Base-by-base conservation (phyloP, 2,888 invertebrate species). In the Amblyjoppa proteus region DNA sequence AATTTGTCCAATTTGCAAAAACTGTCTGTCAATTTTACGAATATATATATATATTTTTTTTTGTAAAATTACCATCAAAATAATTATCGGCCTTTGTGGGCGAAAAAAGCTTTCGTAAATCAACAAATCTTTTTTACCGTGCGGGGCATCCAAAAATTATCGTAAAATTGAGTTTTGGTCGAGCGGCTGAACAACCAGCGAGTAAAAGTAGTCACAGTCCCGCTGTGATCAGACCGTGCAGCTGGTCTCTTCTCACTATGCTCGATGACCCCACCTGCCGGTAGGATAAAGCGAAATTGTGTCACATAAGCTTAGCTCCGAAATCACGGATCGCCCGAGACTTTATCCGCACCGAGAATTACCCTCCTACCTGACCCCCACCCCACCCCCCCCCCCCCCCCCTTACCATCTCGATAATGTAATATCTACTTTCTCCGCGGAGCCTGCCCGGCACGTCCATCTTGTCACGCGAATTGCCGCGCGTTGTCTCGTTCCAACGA, bases 391-490 rank as follows among this genome's bases (percentile, higher is more conserved):
- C n/a, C n/a, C n/a, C n/a, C n/a, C 56, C 61, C 75, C 20, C 45
- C 51, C 31, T 5, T 1, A 31, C 0, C 28, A 53, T 38, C n/a
- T 28, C 31, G 16, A 25, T 20, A 75, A 75, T 34, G 51, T 66
- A 76, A 76, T 76, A 76, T 64, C 66, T 51, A 51, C 75, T 66
- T 51, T 13, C 51, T 9, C 51, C 64, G 34, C 34, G 51, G 51
- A 45, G 64, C 16, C 51, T 51, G 31, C 61, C 5, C 20, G 64
- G 75, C 75, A 66, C 51, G 75, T 76, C 31, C 73, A 53, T 70
- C 81, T 74, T 77, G 84, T 74, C 81, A 71, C 51, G 68, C 41
- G 81, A 74, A 84, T 84, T 74, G 38, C 81, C 25, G 71, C 38
- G n/a, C 56, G 34, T 56, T 61, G 45, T 81, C 53, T 41, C 51